Evolutionary conservation across 1,140 invertebrate species (phyloP), one percentile per base, ranked within the genome.

Genomic region (Matsumurasca onukii): DNA sequence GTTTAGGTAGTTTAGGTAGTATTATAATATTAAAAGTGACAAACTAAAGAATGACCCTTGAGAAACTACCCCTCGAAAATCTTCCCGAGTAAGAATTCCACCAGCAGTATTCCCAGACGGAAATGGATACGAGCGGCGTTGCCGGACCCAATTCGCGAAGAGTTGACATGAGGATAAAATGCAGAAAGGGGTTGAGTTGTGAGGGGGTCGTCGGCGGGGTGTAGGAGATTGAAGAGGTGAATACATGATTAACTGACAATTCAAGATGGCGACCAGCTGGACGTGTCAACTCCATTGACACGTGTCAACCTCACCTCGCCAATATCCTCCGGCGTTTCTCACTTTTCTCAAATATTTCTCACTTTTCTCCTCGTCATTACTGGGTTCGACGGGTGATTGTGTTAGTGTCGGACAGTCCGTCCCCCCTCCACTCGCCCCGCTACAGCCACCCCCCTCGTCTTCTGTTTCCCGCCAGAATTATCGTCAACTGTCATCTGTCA

Each of bases 201-300:
- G n/a, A n/a, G n/a, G n/a, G n/a, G n/a, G n/a, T n/a, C n/a, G n/a
- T n/a, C n/a, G n/a, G n/a, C n/a, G n/a, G n/a, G n/a, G n/a, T n/a
- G n/a, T n/a, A n/a, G 5, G 34, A 39, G 55, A 59, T 59, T 59
- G 55, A 59, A 59, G 55, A 59, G 55, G 55, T 24, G 55, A 59
- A 59, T 59, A 59, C 55, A 59, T 59, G 55, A 59, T 59, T 59
- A 59, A 59, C 55, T 59, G 55, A 59, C 55, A 59, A 59, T 59
- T 29, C 55, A 59, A 59, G 55, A 59, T 59, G 55, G 55, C 55
- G 55, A 27, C 49, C 49, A 59, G 55, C 13, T 24, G 34, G 34
- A 39, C 34, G 34, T n/a, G 34, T 39, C 5, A 17, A 39, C 55
- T 13, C 24, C 55, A 27, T 5, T 59, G 55, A 27, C 55, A 59